Base-by-base conservation (phyloP, 2,113 vertebrate species). In the Cacatua alba region DNA sequence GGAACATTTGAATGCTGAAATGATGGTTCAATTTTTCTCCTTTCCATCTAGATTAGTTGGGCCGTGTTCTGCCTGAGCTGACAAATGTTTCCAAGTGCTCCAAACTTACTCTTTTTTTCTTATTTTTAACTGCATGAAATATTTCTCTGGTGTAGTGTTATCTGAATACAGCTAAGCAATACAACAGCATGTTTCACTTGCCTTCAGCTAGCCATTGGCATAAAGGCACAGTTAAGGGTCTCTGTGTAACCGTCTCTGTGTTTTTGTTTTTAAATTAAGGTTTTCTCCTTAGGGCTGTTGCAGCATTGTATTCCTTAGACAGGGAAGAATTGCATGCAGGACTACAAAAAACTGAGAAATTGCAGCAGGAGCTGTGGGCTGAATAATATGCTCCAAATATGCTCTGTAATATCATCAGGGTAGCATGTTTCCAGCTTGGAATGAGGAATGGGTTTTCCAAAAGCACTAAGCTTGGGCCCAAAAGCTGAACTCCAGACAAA, bases 191-290 rank as follows among this genome's bases (percentile, higher is more conserved):
- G 3, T 92, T 83, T 86, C 46, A 55, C 75, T 93, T 86, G 59
- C 68, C 64, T 90, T 84, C 90, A 88, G 68, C n/a, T 83, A 74
- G 26, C 51, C 57, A 64, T 44, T 76, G 68, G 60, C 82, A 81
- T 41, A 69, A 94, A 82, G 72, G 28, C 53, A 63, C 14, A 78
- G 76, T 84, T 94, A 84, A 94, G 53, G 60, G 86, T 76, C 79
- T 86, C 35, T 84, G 39, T 41, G 76, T 48, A 87, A 74, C 51
- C 0, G 0, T 17, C 62, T 89, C 82, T 57, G 29, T 82, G 49
- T 5, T 86, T 86, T 93, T 79, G 86, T 64, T 95, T 95, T 92
- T 92, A 95, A 95, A 94, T 93, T 81, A 71, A 86, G 43, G 2
- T 68, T 92, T 93, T 76, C 31, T 95, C 80, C 90, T 93, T 35